phyloP scores from a whole-genome alignment of 2,797 vertebrate species.

The Coreius guichenoti region DNA sequence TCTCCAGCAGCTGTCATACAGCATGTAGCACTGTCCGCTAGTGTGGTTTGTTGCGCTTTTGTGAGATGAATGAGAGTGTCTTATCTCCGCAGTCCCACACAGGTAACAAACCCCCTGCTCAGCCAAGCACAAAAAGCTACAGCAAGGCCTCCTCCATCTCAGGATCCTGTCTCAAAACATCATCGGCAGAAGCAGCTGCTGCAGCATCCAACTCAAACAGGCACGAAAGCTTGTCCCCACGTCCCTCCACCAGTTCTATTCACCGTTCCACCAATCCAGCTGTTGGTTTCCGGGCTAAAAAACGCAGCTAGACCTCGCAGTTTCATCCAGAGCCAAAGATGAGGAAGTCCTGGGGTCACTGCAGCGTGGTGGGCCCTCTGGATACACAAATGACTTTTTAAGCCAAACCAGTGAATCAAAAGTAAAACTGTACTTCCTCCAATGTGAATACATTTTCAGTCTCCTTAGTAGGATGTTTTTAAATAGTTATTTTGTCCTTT shows the following conservation, averaged over 20 bases:
- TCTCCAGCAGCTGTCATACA: slow-evolving; percentile 49
- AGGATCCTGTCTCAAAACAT: slow-evolving; percentile 58
- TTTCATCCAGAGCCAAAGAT: slow-evolving; percentile 70
- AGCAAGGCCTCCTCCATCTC: slow-evolving; percentile 34
- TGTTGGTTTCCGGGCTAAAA: slow-evolving; percentile 66
- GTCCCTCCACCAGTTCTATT: slow-evolving; percentile 57
- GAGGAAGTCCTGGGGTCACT: slow-evolving; percentile 54
- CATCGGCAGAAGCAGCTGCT: slow-evolving; percentile 27
- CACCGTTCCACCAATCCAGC: slow-evolving; percentile 65
- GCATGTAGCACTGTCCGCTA: slow-evolving; percentile 2
- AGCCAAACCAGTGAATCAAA: slow-evolving; percentile 26
- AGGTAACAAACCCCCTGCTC: slow-evolving; percentile 66
- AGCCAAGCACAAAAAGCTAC: slow-evolving; percentile 66
- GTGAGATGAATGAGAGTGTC: slow-evolving; percentile 67
- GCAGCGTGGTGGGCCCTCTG: slow-evolving; percentile 41
- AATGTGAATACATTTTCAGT: slow-evolving; percentile 26
- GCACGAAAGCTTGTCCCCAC: slow-evolving; percentile 51
- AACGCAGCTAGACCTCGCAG: slow-evolving; percentile 62
- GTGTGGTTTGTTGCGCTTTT: slow-evolving; percentile 64
- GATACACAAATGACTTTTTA: slow-evolving; percentile 46
- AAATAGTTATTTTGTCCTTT: neutral
- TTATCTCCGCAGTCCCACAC: slow-evolving; percentile 70
- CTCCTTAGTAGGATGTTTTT: neutral
- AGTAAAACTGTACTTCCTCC: slow-evolving; percentile 25
- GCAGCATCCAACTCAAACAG: slow-evolving; percentile 59